Evolutionary conservation across 2,113 vertebrate species (phyloP).

Genomic region (Egretta garzetta): DNA sequence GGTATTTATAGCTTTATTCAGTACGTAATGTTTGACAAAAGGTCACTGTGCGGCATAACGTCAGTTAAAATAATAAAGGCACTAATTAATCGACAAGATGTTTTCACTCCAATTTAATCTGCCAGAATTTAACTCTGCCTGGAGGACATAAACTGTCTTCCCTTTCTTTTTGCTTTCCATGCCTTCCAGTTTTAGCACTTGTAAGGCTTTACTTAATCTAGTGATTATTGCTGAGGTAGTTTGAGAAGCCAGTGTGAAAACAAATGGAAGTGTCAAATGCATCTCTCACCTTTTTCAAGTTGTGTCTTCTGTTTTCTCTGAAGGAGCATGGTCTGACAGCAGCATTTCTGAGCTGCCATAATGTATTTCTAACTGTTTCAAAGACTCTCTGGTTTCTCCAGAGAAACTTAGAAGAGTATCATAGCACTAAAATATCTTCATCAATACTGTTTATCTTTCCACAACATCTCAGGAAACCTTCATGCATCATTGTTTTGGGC

Average conservation of each 20-base stretch:
- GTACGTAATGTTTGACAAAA: not conserved
- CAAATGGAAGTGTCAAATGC: not conserved
- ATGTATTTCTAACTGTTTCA: not conserved
- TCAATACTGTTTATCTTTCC: not conserved
- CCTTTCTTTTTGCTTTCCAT: not conserved
- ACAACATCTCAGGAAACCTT: not conserved
- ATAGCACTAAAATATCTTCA: not conserved
- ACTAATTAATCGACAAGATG: conserved; percentile 63
- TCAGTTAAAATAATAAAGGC: conserved; percentile 52
- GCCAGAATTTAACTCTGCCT: conserved; percentile 42
- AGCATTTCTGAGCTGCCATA: not conserved
- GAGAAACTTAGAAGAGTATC: not conserved
- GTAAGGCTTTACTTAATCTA: not conserved
- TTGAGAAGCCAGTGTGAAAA: not conserved
- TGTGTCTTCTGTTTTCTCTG: not conserved
- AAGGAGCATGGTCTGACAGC: not conserved
- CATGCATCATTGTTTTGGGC: not conserved
- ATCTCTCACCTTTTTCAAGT: not conserved
- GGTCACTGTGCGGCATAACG: not conserved
- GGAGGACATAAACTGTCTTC: conserved; percentile 30
- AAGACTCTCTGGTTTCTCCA: not conserved
- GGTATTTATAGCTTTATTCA: conserved; percentile 30
- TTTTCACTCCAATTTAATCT: conserved; percentile 50
- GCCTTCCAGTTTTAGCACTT: not conserved
- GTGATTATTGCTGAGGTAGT: not conserved